These are phyloP conservation scores for Protobothrops flavoviridis DNA, from an alignment of 2,113 vertebrate genomes.

Conservation along the genomic window DNA sequence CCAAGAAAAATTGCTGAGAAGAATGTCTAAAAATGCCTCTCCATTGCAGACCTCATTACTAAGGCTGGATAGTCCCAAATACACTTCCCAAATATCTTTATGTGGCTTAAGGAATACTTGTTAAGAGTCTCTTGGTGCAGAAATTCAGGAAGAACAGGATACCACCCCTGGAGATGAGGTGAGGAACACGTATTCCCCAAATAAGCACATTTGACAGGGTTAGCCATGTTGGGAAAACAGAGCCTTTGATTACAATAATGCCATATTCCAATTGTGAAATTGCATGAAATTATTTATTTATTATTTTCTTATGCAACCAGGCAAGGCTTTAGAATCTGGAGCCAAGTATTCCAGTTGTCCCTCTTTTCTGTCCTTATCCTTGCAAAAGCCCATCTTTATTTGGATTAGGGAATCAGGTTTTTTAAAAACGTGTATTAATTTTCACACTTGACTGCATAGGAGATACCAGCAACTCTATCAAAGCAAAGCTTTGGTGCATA, in stretches of 20 bases:
- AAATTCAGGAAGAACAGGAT: neutral
- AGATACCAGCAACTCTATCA: neutral
- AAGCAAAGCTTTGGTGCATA: neutral
- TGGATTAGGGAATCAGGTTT: neutral
- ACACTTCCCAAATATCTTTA: neutral
- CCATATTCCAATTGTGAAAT: neutral
- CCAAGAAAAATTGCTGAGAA: neutral
- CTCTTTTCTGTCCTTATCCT: neutral
- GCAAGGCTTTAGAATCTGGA: neutral
- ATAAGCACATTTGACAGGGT: neutral
- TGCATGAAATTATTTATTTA: neutral
- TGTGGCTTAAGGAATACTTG: neutral
- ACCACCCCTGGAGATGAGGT: neutral
- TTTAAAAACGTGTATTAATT: neutral
- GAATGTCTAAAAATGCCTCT: neutral
- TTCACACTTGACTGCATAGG: neutral
- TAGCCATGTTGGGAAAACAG: neutral
- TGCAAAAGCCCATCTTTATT: neutral
- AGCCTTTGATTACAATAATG: neutral
- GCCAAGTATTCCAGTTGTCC: neutral
- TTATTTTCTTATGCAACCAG: neutral
- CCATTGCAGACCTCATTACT: neutral
- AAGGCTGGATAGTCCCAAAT: neutral
- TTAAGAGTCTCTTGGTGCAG: neutral
- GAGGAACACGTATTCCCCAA: neutral